Conservation (phyloP, 2,888 invertebrate species). For the Halictus ligatus region DNA sequence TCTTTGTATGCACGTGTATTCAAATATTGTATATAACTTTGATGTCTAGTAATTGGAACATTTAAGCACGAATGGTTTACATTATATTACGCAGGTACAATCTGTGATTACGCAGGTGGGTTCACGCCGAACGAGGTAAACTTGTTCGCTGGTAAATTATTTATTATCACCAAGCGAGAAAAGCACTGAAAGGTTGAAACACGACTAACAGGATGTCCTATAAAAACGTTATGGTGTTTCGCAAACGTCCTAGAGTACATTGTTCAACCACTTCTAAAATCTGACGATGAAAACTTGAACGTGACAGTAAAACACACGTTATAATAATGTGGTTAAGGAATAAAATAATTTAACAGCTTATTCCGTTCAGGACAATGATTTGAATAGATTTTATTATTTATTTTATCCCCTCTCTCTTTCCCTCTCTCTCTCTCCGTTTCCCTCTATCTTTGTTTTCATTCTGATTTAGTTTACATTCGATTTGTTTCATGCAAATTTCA, state of each 20-base stretch:
- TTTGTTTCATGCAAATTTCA: not conserved
- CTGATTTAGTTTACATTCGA: not conserved
- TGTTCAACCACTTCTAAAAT: slow-evolving; percentile 36
- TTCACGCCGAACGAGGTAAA: slow-evolving; percentile 17
- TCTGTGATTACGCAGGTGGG: slow-evolving; percentile 46
- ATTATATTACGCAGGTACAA: slow-evolving; percentile 14
- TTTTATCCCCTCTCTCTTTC: not conserved
- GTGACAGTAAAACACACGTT: slow-evolving; percentile 11
- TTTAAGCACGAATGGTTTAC: slow-evolving; percentile 11
- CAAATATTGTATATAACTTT: not conserved
- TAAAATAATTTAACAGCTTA: not conserved
- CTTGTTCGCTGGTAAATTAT: slow-evolving; percentile 61
- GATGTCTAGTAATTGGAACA: not conserved
- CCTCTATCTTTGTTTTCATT: not conserved
- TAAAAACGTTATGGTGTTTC: slow-evolving; percentile 60
- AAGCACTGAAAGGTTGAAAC: slow-evolving; percentile 49
- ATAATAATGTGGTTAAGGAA: slow-evolving; percentile 2
- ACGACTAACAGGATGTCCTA: slow-evolving; percentile 52
- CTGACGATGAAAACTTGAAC: slow-evolving; percentile 33
- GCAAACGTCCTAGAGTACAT: slow-evolving; percentile 19
- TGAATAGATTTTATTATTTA: not conserved
- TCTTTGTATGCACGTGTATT: not conserved
- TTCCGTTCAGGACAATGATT: not conserved
- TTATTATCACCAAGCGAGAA: slow-evolving; percentile 41
- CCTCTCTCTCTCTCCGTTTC: not conserved